Percentiles rank a stretch among this genome's conserved stretches.
Evolutionary conservation across 2,888 invertebrate species (phyloP).

Genomic region (Rapana venosa): DNA sequence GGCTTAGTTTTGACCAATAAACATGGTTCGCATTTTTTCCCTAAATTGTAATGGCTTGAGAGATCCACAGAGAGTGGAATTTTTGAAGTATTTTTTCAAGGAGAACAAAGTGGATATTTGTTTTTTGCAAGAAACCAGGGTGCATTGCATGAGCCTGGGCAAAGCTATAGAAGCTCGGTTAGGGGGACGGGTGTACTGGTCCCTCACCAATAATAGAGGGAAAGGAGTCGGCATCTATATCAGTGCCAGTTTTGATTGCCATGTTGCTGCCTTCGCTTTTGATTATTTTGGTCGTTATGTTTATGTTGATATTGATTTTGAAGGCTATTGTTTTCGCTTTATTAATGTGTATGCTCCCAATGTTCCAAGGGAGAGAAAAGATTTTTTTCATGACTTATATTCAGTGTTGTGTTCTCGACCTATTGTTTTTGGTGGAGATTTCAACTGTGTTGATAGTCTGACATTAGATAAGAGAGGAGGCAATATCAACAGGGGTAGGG

Average conservation of each 20-base stretch:
- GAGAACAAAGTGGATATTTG: too few species aligned
- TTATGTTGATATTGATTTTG: not conserved
- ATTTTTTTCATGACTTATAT: not conserved
- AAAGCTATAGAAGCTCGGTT: too few species aligned
- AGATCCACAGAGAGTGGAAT: too few species aligned
- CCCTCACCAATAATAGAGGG: not conserved
- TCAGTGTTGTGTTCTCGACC: not conserved
- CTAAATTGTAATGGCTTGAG: too few species aligned
- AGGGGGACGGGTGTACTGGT: conserved; percentile 26
- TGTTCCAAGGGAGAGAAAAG: not conserved
- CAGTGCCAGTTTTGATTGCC: not conserved
- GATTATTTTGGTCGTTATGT: not conserved
- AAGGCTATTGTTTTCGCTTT: not conserved
- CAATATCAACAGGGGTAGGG: not conserved
- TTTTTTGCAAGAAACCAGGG: too few species aligned
- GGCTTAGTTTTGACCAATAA: too few species aligned
- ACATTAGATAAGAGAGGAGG: not conserved
- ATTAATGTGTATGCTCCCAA: not conserved
- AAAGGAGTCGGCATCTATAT: not conserved
- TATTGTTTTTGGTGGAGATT: not conserved
- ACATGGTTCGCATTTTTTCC: too few species aligned
- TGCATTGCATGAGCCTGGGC: too few species aligned
- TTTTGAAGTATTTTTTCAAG: too few species aligned
- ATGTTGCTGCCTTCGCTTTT: not conserved
- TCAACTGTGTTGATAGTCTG: not conserved